These are phyloP conservation scores for Gymnocheta viridis DNA, from an alignment of 2,888 invertebrate species.

Conservation along the genomic window DNA sequence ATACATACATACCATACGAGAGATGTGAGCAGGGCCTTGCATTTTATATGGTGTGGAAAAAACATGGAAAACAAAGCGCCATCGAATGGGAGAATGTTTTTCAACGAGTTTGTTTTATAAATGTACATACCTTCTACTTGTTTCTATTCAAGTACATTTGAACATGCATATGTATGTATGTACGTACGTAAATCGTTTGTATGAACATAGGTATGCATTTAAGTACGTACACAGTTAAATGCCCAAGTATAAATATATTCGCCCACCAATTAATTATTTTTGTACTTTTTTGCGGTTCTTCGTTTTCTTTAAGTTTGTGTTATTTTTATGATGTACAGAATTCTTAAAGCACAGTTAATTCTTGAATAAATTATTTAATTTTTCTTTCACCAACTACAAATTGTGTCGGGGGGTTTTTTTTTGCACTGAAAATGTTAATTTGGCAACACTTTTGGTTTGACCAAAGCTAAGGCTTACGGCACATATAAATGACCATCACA, in stretches of 20 bases:
- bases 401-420: background rate
- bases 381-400: background rate
- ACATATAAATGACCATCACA: too few relatives aligned
- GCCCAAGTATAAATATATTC: background rate
- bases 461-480: too few relatives aligned
- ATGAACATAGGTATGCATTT: background rate
- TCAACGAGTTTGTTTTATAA: background rate
- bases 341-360: background rate
- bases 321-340: too few relatives aligned
- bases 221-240: background rate
- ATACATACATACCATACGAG: background rate
- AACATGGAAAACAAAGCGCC: slow-evolving; percentile 6
- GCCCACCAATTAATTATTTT: background rate
- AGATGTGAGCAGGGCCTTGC: slow-evolving; percentile 19
- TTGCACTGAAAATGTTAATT: too few relatives aligned
- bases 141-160: background rate
- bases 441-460: too few relatives aligned
- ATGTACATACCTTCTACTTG: background rate
- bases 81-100: slow-evolving; percentile 10
- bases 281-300: background rate
- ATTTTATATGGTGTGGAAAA: background rate
- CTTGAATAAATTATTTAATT: background rate
- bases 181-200: background rate
- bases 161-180: background rate
- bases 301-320: background rate